Percentiles rank a stretch among this genome's conserved stretches.
Evolutionary conservation across 2,888 invertebrate genomes (phyloP).

Genomic region (Sphaeridia pumilis): DNA sequence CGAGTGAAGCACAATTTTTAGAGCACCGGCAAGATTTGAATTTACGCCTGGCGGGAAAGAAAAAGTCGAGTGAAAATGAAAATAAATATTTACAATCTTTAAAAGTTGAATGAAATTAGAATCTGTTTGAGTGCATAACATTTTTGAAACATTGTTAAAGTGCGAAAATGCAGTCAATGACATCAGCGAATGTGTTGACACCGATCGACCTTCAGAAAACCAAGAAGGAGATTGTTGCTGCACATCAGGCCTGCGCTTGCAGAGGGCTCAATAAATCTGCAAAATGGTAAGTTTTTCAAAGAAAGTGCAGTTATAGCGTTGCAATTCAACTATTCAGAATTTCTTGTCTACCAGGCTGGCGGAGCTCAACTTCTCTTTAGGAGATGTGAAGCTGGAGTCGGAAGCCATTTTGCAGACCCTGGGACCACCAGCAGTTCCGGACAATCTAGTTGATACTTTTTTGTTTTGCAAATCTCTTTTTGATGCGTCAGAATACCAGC

Average conservation of each 20-base stretch:
- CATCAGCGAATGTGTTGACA: no score
- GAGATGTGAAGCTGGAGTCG: slow-evolving; percentile 49
- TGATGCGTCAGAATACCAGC: slow-evolving; percentile 79
- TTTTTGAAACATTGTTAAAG: no score
- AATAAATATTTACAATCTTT: no score
- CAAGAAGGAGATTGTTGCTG: slow-evolving; percentile 53
- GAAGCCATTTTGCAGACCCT: slow-evolving; percentile 18
- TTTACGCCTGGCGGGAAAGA: no score
- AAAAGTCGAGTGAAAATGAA: no score
- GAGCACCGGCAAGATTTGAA: no score
- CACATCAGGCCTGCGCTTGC: slow-evolving; percentile 61
- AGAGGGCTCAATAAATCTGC: slow-evolving; percentile 67
- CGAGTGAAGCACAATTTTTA: no score
- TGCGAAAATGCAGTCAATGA: no score
- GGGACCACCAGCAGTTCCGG: slow-evolving; percentile 32
- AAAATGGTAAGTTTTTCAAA: slow-evolving; percentile 53
- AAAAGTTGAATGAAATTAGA: no score
- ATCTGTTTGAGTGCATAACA: no score
- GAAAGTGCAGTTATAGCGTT: not conserved
- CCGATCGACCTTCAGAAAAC: slow-evolving; percentile 47
- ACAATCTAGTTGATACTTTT: slow-evolving; percentile 59
- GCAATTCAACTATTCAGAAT: not conserved
- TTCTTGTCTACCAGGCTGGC: slow-evolving; percentile 53
- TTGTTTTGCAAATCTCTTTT: slow-evolving; percentile 75
- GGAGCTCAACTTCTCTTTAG: slow-evolving; percentile 66